phyloP scores from a whole-genome alignment of 2,888 invertebrate species.

The Encarsia formosa region DNA sequence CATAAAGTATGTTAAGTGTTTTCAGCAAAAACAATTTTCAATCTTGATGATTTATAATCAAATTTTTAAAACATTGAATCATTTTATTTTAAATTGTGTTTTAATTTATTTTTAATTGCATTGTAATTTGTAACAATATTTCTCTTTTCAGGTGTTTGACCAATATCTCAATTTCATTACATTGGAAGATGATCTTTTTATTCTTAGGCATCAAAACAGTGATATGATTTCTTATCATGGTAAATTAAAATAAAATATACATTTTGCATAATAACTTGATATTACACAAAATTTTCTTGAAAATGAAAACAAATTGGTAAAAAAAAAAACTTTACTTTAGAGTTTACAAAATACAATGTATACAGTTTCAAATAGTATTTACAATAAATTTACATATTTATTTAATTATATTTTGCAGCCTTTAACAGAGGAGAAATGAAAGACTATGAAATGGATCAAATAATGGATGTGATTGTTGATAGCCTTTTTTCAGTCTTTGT shows the following conservation, averaged over 20 bases:
- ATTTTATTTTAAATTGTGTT: background rate
- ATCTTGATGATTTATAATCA: background rate
- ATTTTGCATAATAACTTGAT: too few relatives aligned
- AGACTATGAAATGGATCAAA: slow-evolving; percentile 90
- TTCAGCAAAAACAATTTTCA: background rate
- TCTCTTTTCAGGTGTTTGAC: slow-evolving; percentile 71
- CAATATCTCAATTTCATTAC: slow-evolving; percentile 98
- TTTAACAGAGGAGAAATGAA: slow-evolving; percentile 91
- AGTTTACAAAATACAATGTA: slow-evolving; percentile 11
- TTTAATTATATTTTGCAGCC: slow-evolving; percentile 55
- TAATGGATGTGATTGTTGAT: slow-evolving; percentile 93
- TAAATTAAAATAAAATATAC: slow-evolving; percentile 46
- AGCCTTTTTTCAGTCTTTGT: slow-evolving; percentile 97
- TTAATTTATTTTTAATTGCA: background rate
- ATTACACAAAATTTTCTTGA: too few relatives aligned
- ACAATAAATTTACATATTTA: slow-evolving; percentile 7
- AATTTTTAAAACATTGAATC: background rate
- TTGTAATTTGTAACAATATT: background rate
- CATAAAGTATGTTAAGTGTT: slow-evolving; percentile 64
- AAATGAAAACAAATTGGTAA: slow-evolving; percentile 6
- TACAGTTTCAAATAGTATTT: slow-evolving; percentile 5
- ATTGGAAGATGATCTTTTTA: slow-evolving; percentile 95
- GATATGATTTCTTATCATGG: slow-evolving; percentile 90
- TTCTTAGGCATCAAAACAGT: slow-evolving; percentile 87
- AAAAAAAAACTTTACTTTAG: too few relatives aligned